phyloP scores from a whole-genome alignment of 2,113 vertebrate species.

The Pachypanchax playfairii region DNA sequence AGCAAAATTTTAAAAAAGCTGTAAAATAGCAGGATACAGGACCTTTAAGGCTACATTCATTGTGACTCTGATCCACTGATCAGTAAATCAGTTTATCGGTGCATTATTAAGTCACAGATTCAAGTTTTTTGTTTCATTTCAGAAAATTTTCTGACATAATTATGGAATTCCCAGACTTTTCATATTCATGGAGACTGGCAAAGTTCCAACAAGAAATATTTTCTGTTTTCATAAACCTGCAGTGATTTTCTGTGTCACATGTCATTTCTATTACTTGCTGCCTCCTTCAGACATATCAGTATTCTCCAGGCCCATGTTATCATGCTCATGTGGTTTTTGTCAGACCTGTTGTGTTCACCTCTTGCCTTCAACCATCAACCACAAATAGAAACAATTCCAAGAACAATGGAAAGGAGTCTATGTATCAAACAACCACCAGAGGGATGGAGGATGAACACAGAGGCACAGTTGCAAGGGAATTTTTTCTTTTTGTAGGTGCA shows the following conservation, averaged over 20 bases:
- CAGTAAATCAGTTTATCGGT: no score
- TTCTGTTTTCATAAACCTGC: background rate
- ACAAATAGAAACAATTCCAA: conserved; percentile 95
- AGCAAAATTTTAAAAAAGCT: no score
- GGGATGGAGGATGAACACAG: conserved; percentile 83
- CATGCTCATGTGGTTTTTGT: conserved; percentile 53
- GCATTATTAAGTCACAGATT: no score
- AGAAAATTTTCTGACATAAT: no score
- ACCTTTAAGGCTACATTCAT: no score
- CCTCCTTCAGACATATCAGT: conserved; percentile 14
- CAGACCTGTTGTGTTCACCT: conserved; percentile 44
- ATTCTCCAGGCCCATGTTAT: conserved; percentile 30
- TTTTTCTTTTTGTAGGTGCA: conserved; percentile 40
- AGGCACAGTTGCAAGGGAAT: conserved; percentile 78
- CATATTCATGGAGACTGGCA: background rate
- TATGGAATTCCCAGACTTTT: background rate
- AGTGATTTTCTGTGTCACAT: background rate
- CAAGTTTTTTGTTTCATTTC: background rate
- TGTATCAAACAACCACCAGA: conserved; percentile 83
- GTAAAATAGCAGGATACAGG: no score
- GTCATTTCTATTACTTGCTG: background rate
- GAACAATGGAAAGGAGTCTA: conserved; percentile 86
- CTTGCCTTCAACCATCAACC: conserved; percentile 61
- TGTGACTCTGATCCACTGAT: no score
- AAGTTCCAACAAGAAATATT: background rate